Conservation (phyloP, 2,113 vertebrate genomes). For the Apaloderma vittatum region DNA sequence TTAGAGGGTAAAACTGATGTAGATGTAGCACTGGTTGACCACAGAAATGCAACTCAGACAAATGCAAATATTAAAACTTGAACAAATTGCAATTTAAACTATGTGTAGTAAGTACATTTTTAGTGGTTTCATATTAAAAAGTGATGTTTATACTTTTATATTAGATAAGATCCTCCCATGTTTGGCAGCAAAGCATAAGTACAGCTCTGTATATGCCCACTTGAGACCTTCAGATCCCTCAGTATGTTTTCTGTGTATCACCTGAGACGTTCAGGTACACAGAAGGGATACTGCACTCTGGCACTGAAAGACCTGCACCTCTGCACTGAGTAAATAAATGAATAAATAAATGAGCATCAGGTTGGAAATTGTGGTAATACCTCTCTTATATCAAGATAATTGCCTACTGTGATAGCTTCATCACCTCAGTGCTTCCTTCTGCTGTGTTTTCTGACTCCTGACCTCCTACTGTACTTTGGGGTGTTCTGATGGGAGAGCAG, state of each 20-base stretch:
- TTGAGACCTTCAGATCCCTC: background rate
- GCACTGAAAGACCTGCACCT: background rate
- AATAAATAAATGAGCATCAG: background rate
- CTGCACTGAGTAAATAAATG: background rate
- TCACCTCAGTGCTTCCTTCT: background rate
- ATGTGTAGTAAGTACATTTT: background rate
- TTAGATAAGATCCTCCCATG: background rate
- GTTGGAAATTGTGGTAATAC: background rate
- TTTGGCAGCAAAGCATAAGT: background rate
- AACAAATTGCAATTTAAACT: background rate
- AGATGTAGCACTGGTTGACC: background rate
- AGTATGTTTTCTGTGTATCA: background rate
- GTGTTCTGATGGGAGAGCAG: background rate
- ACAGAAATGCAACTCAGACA: background rate
- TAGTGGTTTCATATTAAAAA: background rate
- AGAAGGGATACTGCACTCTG: background rate
- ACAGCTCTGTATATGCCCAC: background rate
- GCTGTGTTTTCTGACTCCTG: background rate
- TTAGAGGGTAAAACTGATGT: background rate
- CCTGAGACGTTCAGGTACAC: background rate
- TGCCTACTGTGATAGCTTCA: background rate
- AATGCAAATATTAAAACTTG: background rate
- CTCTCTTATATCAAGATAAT: background rate
- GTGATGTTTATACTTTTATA: background rate
- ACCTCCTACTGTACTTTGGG: rapidly evolving